These are phyloP conservation scores for Zaprionus kolodkinae DNA, from an alignment of 1,140 invertebrate species.

Conservation along the genomic window DNA sequence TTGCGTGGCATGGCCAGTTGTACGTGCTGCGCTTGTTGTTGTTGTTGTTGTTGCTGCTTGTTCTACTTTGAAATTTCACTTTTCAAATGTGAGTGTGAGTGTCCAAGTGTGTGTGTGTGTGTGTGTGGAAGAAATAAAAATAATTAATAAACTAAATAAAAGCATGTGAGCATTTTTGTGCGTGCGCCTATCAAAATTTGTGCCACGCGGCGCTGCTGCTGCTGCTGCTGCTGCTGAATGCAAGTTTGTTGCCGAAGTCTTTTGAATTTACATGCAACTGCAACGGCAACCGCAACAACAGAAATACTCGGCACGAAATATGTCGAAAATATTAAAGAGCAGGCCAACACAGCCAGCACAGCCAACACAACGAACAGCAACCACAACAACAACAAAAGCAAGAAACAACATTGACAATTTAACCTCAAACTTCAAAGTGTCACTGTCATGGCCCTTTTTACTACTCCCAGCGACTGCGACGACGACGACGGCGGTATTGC, in stretches of 20 bases:
- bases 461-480: conserved; percentile 47
- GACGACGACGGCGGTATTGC: conserved; percentile 34
- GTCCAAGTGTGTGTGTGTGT: conserved; percentile 24
- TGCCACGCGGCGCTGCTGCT: conserved; percentile 16
- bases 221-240: conserved; percentile 9
- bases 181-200: conserved; percentile 42
- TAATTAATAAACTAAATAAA: conserved; percentile 76
- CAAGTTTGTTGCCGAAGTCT: conserved; percentile 64
- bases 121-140: conserved; percentile 39
- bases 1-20: conserved; percentile 54
- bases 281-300: conserved; percentile 18
- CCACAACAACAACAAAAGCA: conserved; percentile 38
- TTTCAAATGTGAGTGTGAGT: conserved; percentile 61
- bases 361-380: conserved; percentile 29
- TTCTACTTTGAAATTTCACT: conserved; percentile 81
- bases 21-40: conserved; percentile 42
- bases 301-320: conserved; percentile 47
- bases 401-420: conserved; percentile 73
- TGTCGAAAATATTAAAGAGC: conserved; percentile 60
- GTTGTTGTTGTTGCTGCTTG: conserved; percentile 52
- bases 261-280: conserved; percentile 46
- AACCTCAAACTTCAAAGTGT: conserved; percentile 84
- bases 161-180: conserved; percentile 48
- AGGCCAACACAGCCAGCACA: conserved; percentile 34
- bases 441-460: conserved; percentile 84